Conservation (phyloP, 2,113 vertebrate species). For the Macroglossus sobrinus region DNA sequence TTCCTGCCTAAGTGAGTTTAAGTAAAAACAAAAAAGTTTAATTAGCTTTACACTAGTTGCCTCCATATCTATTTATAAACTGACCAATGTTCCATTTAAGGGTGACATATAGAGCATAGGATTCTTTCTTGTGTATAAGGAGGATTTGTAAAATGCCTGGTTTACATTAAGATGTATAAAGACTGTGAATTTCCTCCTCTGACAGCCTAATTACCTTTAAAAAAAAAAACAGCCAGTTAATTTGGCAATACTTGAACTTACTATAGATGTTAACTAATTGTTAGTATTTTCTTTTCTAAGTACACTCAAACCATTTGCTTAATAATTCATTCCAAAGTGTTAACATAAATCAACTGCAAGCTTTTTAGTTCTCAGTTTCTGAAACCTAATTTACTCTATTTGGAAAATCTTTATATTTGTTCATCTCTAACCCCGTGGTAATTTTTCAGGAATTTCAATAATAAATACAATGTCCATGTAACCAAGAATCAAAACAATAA, state of each 20-base stretch:
- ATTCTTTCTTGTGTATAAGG: background rate
- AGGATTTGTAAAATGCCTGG: background rate
- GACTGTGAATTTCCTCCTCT: background rate
- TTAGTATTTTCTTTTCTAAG: slow-evolving; percentile 27
- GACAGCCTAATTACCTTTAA: background rate
- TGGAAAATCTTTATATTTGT: background rate
- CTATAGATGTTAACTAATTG: background rate
- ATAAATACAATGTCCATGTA: background rate
- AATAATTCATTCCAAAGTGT: slow-evolving; percentile 3
- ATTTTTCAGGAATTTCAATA: background rate
- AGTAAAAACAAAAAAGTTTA: background rate
- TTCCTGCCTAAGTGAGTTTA: background rate
- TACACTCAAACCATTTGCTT: background rate
- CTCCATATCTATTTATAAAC: background rate
- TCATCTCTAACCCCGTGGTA: background rate
- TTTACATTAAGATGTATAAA: background rate
- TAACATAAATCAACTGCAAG: background rate
- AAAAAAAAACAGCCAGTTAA: slow-evolving; percentile 11
- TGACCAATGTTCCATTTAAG: background rate
- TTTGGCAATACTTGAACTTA: slow-evolving; percentile 25
- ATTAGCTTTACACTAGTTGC: background rate
- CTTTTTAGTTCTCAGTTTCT: background rate
- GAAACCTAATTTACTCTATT: background rate
- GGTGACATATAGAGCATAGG: background rate
- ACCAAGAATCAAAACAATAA: background rate